A percentile compares a stretch with the other conserved stretches of the same genome.
Evolutionary conservation across 2,888 invertebrate genomes (phyloP).

Genomic region (Eudemis profundana): DNA sequence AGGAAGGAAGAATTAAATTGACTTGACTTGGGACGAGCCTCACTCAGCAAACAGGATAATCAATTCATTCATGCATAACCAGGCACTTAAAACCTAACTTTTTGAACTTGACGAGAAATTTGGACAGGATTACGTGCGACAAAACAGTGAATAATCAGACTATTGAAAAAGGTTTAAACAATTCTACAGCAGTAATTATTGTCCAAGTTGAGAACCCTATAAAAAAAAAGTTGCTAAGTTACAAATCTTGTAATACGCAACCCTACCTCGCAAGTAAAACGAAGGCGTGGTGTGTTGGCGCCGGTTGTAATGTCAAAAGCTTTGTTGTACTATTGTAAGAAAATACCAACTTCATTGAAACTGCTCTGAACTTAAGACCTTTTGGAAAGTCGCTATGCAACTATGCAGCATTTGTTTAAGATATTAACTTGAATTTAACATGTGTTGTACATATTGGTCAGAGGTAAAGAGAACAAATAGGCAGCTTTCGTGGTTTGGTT

Average conservation of each 20-base stretch:
- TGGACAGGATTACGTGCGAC: no score
- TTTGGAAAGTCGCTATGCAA: conserved; percentile 10
- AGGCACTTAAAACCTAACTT: no score
- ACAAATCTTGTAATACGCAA: conserved; percentile 22
- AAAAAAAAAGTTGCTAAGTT: conserved; percentile 8
- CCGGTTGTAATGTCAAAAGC: conserved; percentile 52
- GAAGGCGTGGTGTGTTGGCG: conserved; percentile 76
- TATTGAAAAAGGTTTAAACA: no score
- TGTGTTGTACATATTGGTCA: conserved; percentile 24
- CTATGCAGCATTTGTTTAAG: conserved; percentile 16
- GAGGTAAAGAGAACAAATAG: not conserved
- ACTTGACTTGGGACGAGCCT: no score
- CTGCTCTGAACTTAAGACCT: not conserved
- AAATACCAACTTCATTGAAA: not conserved
- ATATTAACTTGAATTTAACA: conserved; percentile 30
- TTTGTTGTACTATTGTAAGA: conserved; percentile 1
- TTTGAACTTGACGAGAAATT: no score
- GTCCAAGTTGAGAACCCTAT: conserved; percentile 13
- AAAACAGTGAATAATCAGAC: no score
- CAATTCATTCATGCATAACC: no score
- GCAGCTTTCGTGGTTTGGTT: not conserved
- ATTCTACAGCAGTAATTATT: not conserved
- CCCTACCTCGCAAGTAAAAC: not conserved
- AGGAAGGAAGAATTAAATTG: no score
- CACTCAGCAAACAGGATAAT: no score